A percentile compares a stretch with the other conserved stretches of the same genome.
phyloP scores from a whole-genome alignment of 2,113 vertebrate genomes.

The Eurypyga helias region DNA sequence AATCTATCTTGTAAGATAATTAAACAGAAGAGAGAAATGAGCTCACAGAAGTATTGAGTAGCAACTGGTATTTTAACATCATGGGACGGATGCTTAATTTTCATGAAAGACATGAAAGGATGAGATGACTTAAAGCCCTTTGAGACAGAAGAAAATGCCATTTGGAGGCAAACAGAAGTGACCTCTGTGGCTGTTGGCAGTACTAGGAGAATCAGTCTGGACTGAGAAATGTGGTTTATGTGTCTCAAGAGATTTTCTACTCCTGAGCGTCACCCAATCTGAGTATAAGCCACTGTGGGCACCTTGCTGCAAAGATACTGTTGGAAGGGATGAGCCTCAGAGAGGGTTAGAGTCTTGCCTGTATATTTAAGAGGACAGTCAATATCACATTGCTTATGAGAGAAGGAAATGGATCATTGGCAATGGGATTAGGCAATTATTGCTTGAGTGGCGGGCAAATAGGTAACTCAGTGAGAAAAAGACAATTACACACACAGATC shows the following conservation, averaged over 20 bases:
- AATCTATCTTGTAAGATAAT: neutral
- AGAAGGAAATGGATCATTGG: constrained; percentile 7
- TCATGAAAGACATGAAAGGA: neutral
- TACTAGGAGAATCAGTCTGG: neutral
- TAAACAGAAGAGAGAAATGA: neutral
- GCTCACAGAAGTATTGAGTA: neutral
- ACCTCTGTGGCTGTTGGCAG: neutral
- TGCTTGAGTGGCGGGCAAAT: neutral
- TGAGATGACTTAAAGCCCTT: neutral
- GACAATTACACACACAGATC: neutral
- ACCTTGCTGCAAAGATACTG: neutral
- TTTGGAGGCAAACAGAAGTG: neutral
- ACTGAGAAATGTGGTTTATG: neutral
- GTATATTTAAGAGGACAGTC: neutral
- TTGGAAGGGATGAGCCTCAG: neutral
- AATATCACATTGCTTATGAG: neutral
- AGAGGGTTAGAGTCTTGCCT: neutral
- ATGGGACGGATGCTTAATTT: neutral
- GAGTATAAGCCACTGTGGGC: neutral
- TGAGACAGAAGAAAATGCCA: neutral
- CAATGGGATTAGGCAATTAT: neutral
- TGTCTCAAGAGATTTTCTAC: neutral
- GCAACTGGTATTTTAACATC: neutral
- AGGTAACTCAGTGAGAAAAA: neutral
- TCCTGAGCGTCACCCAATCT: neutral